Percentiles rank a stretch among this genome's conserved stretches.
Conservation (phyloP, 2,113 vertebrate species). For the Phrynosoma platyrhinos region DNA sequence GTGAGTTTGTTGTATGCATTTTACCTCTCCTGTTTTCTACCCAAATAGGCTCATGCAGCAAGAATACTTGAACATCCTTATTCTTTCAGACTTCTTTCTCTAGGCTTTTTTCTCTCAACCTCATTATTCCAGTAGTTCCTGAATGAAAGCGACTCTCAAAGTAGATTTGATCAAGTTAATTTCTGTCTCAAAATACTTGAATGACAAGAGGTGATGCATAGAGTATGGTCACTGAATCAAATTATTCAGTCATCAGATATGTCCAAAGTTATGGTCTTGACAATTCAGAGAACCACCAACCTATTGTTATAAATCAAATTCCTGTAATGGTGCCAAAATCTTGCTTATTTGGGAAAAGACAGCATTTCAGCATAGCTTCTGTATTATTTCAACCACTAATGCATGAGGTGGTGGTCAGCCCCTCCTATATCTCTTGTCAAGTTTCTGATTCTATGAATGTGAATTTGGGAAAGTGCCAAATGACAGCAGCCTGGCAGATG, state of each 20-base stretch:
- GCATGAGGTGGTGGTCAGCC: background rate
- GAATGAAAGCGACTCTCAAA: background rate
- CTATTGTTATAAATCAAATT: background rate
- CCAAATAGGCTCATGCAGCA: background rate
- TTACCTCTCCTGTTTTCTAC: background rate
- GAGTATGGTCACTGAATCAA: background rate
- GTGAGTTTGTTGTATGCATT: background rate
- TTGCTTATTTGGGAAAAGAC: background rate
- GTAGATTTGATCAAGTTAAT: background rate
- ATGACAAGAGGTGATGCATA: background rate
- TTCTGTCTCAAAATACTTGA: background rate
- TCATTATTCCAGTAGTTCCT: background rate
- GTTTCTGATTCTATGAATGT: background rate
- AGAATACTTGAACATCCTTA: background rate
- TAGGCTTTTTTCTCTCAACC: background rate
- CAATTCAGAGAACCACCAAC: background rate
- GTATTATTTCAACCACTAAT: background rate
- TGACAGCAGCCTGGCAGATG: slow-evolving; percentile 9
- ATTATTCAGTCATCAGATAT: background rate
- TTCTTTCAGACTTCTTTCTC: background rate
- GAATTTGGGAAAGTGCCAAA: background rate
- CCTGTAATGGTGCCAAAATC: background rate
- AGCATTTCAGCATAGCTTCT: background rate
- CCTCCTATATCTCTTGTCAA: background rate
- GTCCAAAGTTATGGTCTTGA: background rate